Conservation (phyloP, 2,888 invertebrate genomes). For the Ligdia adustata region DNA sequence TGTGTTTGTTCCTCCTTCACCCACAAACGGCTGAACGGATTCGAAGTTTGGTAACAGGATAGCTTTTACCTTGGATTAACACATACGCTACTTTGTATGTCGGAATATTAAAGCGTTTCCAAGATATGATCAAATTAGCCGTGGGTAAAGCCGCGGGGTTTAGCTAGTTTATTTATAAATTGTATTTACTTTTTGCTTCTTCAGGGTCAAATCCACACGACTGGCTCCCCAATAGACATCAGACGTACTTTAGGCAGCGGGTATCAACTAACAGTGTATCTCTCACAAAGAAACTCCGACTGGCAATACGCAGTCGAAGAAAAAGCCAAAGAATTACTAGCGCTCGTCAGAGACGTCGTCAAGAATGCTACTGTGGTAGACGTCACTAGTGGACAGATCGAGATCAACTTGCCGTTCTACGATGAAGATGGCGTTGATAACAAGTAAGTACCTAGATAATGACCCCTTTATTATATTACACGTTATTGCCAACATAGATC, state of each 20-base stretch:
- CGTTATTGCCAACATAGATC: no score
- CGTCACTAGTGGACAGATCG: constrained; percentile 63
- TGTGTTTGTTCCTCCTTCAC: no score
- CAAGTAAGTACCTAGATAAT: constrained; percentile 82
- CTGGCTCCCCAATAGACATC: constrained; percentile 82
- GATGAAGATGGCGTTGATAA: constrained; percentile 76
- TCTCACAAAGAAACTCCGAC: constrained; percentile 10
- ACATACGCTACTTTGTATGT: no score
- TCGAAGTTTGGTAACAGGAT: no score
- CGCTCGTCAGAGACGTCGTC: constrained; percentile 73
- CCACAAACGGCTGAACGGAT: no score
- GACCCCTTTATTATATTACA: no score
- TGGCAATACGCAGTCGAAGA: constrained; percentile 40
- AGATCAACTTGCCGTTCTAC: constrained; percentile 78
- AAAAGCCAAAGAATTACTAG: constrained; percentile 65
- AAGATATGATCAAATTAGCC: no score
- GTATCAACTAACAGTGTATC: constrained; percentile 78
- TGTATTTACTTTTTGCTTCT: no score
- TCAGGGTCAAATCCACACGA: constrained; percentile 83
- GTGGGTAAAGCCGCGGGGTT: no score
- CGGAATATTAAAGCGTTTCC: no score
- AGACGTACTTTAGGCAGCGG: constrained; percentile 83
- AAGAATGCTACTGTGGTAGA: constrained; percentile 74
- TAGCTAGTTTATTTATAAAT: no score
- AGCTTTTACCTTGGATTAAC: no score